Evolutionary conservation across 2,797 vertebrate genomes (phyloP), one percentile per base, ranked within the genome.

Genomic region (Platyrinchus mystaceus): DNA sequence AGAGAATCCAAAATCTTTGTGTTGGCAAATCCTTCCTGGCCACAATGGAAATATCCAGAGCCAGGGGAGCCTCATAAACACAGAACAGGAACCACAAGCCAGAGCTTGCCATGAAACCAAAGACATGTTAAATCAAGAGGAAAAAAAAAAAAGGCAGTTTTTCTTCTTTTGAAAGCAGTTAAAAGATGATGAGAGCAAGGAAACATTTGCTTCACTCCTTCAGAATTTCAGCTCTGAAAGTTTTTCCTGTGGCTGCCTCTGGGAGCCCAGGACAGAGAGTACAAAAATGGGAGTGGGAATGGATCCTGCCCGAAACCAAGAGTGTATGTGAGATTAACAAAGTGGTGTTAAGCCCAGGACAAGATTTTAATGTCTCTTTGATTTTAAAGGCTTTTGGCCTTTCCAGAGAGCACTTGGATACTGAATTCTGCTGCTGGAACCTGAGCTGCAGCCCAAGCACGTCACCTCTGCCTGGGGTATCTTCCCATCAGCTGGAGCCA

Each of bases 1-100:
- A 17, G 49, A 47, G 75, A 71, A 89, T 87, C 56, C 71, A 68
- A 26, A 89, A 34, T 89, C 92, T 84, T 79, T 79, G 66, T 13
- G 1, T 87, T 96, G 90, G 93, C 92, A 90, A 89, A 74, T 87
- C 23, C 64, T 6, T 1, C 28, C 23, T 6, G 0, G 0, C 90
- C 95, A 90, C 90, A 97, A 50, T 95, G 94, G 93, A 95, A 97
- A 94, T 32, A 68, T 12, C 52, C 70, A 28, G 84, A 93, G 81
- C 86, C 92, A 85, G 67, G 16, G 24, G 27, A 70, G 23, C 56
- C 67, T 93, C 84, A 4, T 28, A 69, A 93, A 58, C 64, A 13
- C 28, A 76, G 77, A 81, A 27, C 7, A 76, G 56, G 67, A 41
- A 79, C 80, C 52, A 60, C 85, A 94, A 79, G 71, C 41, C 76